Evolutionary conservation across 2,888 invertebrate genomes (phyloP).

Genomic region (Erebia ligea): DNA sequence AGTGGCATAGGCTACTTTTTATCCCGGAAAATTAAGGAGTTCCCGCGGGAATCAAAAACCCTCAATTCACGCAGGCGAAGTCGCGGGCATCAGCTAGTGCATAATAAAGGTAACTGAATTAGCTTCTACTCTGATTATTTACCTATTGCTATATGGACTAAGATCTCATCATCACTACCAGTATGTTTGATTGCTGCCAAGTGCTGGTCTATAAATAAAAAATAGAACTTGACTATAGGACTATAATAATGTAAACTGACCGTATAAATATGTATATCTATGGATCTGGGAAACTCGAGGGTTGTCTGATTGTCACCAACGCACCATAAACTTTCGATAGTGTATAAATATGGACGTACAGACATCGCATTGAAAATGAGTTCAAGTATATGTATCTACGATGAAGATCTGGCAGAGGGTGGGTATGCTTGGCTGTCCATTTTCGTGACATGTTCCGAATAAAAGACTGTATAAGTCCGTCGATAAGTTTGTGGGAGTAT

Average conservation of each 20-base stretch:
- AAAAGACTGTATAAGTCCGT: background rate
- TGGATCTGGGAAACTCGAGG: constrained; percentile 9
- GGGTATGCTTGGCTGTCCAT: background rate
- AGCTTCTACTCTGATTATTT: too few species aligned
- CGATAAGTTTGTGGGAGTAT: too few species aligned
- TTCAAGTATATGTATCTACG: constrained; percentile 15
- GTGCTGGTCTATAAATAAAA: too few species aligned
- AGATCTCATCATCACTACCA: too few species aligned
- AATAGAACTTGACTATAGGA: background rate
- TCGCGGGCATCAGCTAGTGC: too few species aligned
- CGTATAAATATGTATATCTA: background rate
- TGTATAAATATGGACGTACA: constrained; percentile 13
- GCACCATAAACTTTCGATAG: constrained; percentile 9
- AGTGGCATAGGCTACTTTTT: too few species aligned
- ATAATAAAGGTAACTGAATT: too few species aligned
- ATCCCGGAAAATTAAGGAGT: too few species aligned
- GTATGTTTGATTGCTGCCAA: too few species aligned
- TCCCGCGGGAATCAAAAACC: too few species aligned
- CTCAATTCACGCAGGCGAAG: too few species aligned
- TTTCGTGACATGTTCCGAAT: constrained; percentile 2
- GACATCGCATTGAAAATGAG: constrained; percentile 7
- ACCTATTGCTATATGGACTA: too few species aligned
- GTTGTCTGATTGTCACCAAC: constrained; percentile 16
- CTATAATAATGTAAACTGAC: background rate
- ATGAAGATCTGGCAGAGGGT: constrained; percentile 14